Evolutionary conservation across 2,888 invertebrate genomes (phyloP).

Genomic region (Oligia strigilis): DNA sequence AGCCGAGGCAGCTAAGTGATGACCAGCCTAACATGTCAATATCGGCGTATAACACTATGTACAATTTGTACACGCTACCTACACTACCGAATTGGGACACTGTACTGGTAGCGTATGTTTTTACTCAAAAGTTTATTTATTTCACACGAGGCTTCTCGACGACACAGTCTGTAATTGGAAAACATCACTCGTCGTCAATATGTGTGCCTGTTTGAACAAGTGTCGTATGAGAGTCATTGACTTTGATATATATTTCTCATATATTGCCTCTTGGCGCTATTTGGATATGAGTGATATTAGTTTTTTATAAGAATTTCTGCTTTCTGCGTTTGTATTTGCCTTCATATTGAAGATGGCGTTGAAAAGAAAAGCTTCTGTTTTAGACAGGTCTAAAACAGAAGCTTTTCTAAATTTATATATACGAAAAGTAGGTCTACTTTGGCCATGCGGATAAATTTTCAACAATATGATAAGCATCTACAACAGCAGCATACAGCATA

Average conservation of each 20-base stretch:
- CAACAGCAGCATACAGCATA: background rate
- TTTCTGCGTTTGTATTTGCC: constrained; percentile 19
- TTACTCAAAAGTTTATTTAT: constrained; percentile 24
- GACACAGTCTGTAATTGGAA: constrained; percentile 37
- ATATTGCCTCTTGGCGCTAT: constrained; percentile 31
- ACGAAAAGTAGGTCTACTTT: background rate
- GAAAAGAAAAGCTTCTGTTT: constrained; percentile 7
- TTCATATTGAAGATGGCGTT: constrained; percentile 14
- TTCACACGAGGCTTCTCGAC: constrained; percentile 10
- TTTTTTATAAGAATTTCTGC: constrained; percentile 19
- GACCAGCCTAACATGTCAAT: too few relatives aligned
- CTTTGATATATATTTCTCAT: constrained; percentile 27
- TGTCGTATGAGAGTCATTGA: constrained; percentile 26
- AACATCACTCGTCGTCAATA: constrained; percentile 44
- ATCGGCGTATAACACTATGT: background rate
- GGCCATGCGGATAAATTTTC: background rate
- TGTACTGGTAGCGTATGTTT: background rate
- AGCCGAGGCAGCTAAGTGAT: too few relatives aligned
- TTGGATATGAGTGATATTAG: constrained; percentile 27
- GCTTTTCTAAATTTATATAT: too few relatives aligned
- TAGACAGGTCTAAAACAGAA: too few relatives aligned
- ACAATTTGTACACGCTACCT: background rate
- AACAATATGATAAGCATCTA: background rate
- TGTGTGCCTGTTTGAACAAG: constrained; percentile 35
- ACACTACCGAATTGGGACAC: background rate